Percentiles rank a stretch among this genome's conserved stretches.
phyloP scores from a whole-genome alignment of 2,113 vertebrate genomes.

The Hippoglossus stenolepis region DNA sequence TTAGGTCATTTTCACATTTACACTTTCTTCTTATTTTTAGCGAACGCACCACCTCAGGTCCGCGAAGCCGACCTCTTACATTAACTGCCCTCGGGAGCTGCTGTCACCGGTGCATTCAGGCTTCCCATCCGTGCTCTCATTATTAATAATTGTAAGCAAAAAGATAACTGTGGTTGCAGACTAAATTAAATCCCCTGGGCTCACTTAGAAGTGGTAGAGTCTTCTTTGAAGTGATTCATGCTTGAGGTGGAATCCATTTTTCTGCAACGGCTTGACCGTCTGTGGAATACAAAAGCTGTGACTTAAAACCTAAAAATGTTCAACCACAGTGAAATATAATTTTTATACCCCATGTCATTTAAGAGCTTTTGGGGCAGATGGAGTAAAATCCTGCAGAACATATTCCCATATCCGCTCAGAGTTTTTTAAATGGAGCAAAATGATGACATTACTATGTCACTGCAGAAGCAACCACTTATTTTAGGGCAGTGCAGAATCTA shows the following conservation, averaged over 20 bases:
- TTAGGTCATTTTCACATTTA: conserved; percentile 29
- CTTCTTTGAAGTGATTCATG: conserved; percentile 61
- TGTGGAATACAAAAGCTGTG: conserved; percentile 12
- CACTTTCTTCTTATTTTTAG: conserved; percentile 41
- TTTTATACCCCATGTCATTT: neutral
- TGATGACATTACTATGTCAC: conserved; percentile 10
- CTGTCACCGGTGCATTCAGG: conserved; percentile 49
- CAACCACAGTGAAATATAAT: conserved; percentile 3
- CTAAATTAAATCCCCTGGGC: conserved; percentile 46
- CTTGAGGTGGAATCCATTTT: conserved; percentile 20
- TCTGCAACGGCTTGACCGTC: conserved; percentile 12
- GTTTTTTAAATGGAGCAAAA: neutral
- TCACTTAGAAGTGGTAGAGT: conserved; percentile 42
- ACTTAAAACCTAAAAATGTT: conserved; percentile 1
- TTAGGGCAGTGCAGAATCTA: neutral
- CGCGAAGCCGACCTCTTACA: conserved; percentile 12
- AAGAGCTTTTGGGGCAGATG: neutral
- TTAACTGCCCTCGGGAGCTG: conserved; percentile 34
- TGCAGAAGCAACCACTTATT: neutral
- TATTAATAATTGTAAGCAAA: conserved; percentile 66
- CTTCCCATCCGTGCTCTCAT: conserved; percentile 52
- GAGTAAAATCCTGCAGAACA: conserved; percentile 8
- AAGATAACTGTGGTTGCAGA: conserved; percentile 40
- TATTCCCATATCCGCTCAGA: neutral
- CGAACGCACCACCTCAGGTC: conserved; percentile 3